phyloP scores from a whole-genome alignment of 2,888 invertebrate genomes.

The Kuschelorhynchus macadamiae region DNA sequence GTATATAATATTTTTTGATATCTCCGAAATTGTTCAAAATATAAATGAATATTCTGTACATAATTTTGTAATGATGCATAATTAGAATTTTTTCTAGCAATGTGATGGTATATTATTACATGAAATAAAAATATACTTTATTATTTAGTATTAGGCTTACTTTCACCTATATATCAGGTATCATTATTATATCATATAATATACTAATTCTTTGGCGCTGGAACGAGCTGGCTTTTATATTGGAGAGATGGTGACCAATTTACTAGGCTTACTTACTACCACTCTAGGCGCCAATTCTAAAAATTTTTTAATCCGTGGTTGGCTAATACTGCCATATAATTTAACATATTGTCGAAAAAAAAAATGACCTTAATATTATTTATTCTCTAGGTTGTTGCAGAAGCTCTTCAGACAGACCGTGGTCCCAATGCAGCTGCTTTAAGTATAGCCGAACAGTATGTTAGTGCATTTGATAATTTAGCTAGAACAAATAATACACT shows the following conservation, averaged over 20 bases:
- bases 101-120: neutral
- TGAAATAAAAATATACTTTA: neutral
- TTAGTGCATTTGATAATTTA: conserved; percentile 92
- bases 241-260: neutral
- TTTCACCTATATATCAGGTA: neutral
- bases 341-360: too few species aligned
- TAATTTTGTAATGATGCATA: too few species aligned
- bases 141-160: neutral
- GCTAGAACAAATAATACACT: conserved; percentile 96
- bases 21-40: too few species aligned
- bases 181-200: neutral
- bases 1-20: too few species aligned
- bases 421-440: conserved; percentile 93
- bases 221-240: too few species aligned
- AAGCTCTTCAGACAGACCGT: conserved; percentile 72
- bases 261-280: neutral
- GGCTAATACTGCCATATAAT: too few species aligned
- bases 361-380: neutral
- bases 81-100: too few species aligned
- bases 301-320: too few species aligned
- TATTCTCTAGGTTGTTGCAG: conserved; percentile 75
- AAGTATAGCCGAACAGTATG: conserved; percentile 95
- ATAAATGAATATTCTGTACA: too few species aligned
- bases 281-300: too few species aligned
- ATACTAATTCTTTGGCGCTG: too few species aligned